Evolutionary conservation across 2,797 vertebrate genomes (phyloP), one percentile per base, ranked within the genome.

Genomic region (Phrynocephalus vlangalii): DNA sequence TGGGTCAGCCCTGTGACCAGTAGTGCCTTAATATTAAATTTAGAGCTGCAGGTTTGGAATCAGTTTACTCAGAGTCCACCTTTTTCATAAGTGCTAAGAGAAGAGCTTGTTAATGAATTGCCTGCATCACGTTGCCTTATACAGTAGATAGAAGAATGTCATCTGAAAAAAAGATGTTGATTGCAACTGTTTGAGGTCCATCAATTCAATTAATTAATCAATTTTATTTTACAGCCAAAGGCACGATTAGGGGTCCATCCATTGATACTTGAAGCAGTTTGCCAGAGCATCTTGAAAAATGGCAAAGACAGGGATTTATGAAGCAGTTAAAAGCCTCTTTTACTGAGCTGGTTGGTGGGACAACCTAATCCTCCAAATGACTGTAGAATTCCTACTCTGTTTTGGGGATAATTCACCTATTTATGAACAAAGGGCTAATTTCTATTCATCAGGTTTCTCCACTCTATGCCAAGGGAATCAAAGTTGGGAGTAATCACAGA

Each of bases 291-390:
- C 18, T 22, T 44, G 79, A 81, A 26, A 82, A 26, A 33, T 2
- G 8, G 15, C 24, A 28, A 68, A n/a, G 68, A 18, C 38, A 20
- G 28, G 24, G 13, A 18, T 28, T 24, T 68, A 44, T 68, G 30
- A 82, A 82, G 38, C 24, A 70, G 30, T 7, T 80, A 8, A n/a
- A 82, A 67, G 38, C 38, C 60, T 3, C 18, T 1, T 56, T 33
- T 38, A 20, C 30, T 13, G 2, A 3, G 60, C 22, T 67, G 33
- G 66, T 2, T 26, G 26, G 60, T 81, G 60, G 38, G 28, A 81
- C 22, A 6, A 24, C 20, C 20, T 67, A 33, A 16, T 15, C 60
- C 38, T 8, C 0, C 0, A 18, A 66, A 11, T 0, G 30, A 60
- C 18, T 70, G 66, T 26, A 48, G 66, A 56, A 72, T 83, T 71